Percentiles rank a stretch among this genome's conserved stretches.
phyloP scores from a whole-genome alignment of 2,888 invertebrate genomes.

The Drosophila putrida region DNA sequence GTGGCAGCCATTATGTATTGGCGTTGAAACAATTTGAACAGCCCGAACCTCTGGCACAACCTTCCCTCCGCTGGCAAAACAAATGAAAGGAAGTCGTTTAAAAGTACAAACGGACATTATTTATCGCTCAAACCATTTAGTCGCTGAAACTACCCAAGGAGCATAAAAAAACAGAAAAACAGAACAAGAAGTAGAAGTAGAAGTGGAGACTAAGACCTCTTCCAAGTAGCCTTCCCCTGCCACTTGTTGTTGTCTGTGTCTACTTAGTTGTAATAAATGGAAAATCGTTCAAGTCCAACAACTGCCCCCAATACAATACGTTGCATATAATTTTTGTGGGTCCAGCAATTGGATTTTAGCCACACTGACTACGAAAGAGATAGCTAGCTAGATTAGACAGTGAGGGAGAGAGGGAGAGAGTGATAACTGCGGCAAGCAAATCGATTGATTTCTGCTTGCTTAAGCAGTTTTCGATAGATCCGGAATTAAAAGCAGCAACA shows the following conservation, averaged over 20 bases:
- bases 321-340: slow-evolving; percentile 64
- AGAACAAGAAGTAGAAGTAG: slow-evolving; percentile 5
- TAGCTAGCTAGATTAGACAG: not conserved
- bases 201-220: slow-evolving; percentile 27
- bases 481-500: slow-evolving; percentile 27
- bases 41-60: slow-evolving; percentile 27
- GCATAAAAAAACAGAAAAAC: slow-evolving; percentile 38
- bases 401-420: no score
- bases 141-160: slow-evolving; percentile 67
- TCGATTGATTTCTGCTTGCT: slow-evolving; percentile 78
- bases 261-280: slow-evolving; percentile 77
- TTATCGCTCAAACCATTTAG: slow-evolving; percentile 84
- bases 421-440: slow-evolving; percentile 37
- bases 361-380: slow-evolving; percentile 52
- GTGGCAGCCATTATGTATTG: slow-evolving; percentile 83
- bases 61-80: slow-evolving; percentile 55
- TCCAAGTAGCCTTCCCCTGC: slow-evolving; percentile 28
- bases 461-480: slow-evolving; percentile 63
- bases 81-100: slow-evolving; percentile 85
- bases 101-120: slow-evolving; percentile 85
- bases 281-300: slow-evolving; percentile 51
- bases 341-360: slow-evolving; percentile 68
- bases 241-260: slow-evolving; percentile 66
- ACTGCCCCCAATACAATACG: slow-evolving; percentile 51
- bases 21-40: slow-evolving; percentile 84